Evolutionary conservation across 2,113 vertebrate genomes (phyloP).

Genomic region (Lucifuga dentata): DNA sequence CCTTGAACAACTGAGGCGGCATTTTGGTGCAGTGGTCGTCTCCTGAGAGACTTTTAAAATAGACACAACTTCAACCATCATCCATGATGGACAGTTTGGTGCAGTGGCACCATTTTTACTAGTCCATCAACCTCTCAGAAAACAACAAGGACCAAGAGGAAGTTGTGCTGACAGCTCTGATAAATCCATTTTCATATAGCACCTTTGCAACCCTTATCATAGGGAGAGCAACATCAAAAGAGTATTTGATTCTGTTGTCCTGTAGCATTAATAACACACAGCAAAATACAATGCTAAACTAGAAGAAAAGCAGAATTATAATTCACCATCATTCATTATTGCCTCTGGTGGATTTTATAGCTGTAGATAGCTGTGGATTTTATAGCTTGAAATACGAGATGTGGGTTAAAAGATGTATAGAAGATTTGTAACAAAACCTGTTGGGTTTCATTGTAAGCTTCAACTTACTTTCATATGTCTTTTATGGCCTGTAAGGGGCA

Average conservation of each 20-base stretch:
- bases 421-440: not conserved
- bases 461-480: not conserved
- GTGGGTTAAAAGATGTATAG: not conserved
- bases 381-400: not conserved
- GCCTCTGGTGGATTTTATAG: not conserved
- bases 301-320: too few species aligned
- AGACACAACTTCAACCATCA: not conserved
- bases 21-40: conserved; percentile 78
- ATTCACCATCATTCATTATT: not conserved
- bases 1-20: conserved; percentile 81
- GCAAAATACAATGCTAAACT: too few species aligned
- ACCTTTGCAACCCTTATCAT: not conserved
- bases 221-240: conserved; percentile 2
- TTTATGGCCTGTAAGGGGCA: conserved; percentile 50
- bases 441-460: too few species aligned
- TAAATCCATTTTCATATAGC: not conserved
- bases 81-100: not conserved
- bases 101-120: not conserved
- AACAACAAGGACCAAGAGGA: not conserved
- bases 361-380: too few species aligned
- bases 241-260: not conserved
- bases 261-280: not conserved
- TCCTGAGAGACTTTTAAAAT: conserved; percentile 48
- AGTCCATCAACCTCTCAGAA: not conserved
- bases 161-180: not conserved